phyloP scores from a whole-genome alignment of 2,888 invertebrate genomes.

The Caenorhabditis drosophilae region DNA sequence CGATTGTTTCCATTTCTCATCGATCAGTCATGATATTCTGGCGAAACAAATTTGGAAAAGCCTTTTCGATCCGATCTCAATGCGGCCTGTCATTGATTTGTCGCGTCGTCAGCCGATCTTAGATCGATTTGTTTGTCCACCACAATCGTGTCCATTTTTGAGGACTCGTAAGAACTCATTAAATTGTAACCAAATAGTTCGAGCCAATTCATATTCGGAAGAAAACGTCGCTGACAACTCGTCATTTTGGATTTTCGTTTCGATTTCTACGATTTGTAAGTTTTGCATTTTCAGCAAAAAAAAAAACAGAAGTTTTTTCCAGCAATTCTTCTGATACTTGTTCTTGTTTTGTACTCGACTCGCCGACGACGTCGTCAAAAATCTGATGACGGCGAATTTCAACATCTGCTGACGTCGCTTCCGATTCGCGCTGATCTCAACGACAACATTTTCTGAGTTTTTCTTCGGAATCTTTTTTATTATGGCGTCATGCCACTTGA shows the following conservation, averaged over 20 bases:
- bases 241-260: not conserved
- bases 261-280: constrained; percentile 14
- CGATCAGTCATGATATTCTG: constrained; percentile 43
- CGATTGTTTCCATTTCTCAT: constrained; percentile 53
- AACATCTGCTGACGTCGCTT: constrained; percentile 1
- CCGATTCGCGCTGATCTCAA: constrained; percentile 33
- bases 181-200: constrained; percentile 6
- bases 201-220: not conserved
- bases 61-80: constrained; percentile 25
- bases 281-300: not conserved
- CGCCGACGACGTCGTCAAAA: constrained; percentile 12
- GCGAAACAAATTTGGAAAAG: constrained; percentile 51
- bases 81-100: constrained; percentile 4
- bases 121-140: constrained; percentile 25
- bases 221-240: not conserved
- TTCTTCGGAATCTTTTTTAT: not conserved
- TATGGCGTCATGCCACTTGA: constrained; percentile 35
- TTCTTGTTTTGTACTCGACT: not conserved
- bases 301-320: not conserved
- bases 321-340: not conserved
- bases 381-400: no score
- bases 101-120: constrained; percentile 7
- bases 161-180: constrained; percentile 16
- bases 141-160: constrained; percentile 18
- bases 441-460: constrained; percentile 35